Base-by-base conservation (phyloP, 2,888 invertebrate species). In the Cabera pusaria region DNA sequence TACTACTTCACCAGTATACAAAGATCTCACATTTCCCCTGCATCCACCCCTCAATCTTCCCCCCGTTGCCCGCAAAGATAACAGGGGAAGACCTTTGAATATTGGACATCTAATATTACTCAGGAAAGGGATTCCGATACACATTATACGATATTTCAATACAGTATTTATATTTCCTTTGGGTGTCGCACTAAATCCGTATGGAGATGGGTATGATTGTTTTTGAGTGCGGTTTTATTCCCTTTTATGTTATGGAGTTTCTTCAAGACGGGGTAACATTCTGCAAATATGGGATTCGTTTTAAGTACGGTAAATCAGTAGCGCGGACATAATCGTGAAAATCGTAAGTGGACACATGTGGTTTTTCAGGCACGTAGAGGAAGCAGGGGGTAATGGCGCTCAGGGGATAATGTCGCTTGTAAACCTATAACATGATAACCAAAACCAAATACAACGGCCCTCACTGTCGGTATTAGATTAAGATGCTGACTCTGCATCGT, bases 121-220 rank as follows among this genome's bases (percentile, higher is more conserved):
- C 56, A 54, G 68, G 64, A 63, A 69, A 69, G 62, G 69, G 76
- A 80, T 79, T 78, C 66, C 77, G 73, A 82, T 82, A 79, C 73
- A 76, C 68, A 80, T 82, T 83, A 81, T 77, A 60, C 72, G 75
- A 77, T 84, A 82, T 85, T 83, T 84, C 82, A 80, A 83, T 82
- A 72, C 73, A 54, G 73, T 82, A 81, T 84, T 82, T 83, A 81
- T 82, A 80, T 82, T 80, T 75, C 81, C 78, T 74, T 48, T 22
- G 79, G 71, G 78, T 58, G 54, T 47, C 46, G 59, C 53, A 64
- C 59, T 64, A 70, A 73, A 72, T 73, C 68, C 67, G 58, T 51
- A 48, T 63, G 58, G 59, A 64, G 62, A 64, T 60, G 44, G 53
- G 60, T 58, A 58, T 64, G 64, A 58, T 65, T 58, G 55, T 49